Evolutionary conservation across 2,797 vertebrate genomes (phyloP), one percentile per base, ranked within the genome.

Genomic region (Enteromius trimaculatus): DNA sequence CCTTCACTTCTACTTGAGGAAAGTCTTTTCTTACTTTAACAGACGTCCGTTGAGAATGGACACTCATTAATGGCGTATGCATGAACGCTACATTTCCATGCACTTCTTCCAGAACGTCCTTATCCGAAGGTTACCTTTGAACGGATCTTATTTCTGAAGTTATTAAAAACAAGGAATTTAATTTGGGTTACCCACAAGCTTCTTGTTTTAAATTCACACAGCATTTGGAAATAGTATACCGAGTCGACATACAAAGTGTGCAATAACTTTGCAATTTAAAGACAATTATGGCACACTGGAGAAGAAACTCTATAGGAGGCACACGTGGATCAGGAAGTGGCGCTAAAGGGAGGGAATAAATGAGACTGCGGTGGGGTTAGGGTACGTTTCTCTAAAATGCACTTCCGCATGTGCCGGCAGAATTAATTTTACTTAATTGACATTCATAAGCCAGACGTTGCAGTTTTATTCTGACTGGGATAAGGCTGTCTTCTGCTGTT

Each of bases 401-500:
- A 92, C 94, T 94, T 94, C 93, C 87, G n/a, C 88, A 23, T 89
- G 87, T 92, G 91, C 92, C 90, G 92, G 93, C 93, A 92, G 92
- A 95, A 96, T 96, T 94, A 92, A 93, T 95, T 95, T 92, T 88
- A 92, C 90, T 94, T 94, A 95, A 94, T 95, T 96, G 91, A 94
- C 94, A 91, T 95, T 93, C 91, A 93, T 91, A 91, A 92, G 90
- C 91, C 90, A 91, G 92, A 92, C 91, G 89, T 94, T 92, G 90
- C 91, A 87, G 87, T 94, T 94, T 94, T 92, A 88, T 86, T 86
- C 89, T 84, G 93, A 91, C 91, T 92, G 87, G 88, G 93, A 93
- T 86, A 94, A 92, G 92, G 89, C 90, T 91, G 90, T 92, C 95
- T 95, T 95, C 92, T 92, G 86, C 92, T 94, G 90, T 96, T 95